Base-by-base conservation (phyloP, 2,797 vertebrate genomes). In the Labeo calbasu region DNA sequence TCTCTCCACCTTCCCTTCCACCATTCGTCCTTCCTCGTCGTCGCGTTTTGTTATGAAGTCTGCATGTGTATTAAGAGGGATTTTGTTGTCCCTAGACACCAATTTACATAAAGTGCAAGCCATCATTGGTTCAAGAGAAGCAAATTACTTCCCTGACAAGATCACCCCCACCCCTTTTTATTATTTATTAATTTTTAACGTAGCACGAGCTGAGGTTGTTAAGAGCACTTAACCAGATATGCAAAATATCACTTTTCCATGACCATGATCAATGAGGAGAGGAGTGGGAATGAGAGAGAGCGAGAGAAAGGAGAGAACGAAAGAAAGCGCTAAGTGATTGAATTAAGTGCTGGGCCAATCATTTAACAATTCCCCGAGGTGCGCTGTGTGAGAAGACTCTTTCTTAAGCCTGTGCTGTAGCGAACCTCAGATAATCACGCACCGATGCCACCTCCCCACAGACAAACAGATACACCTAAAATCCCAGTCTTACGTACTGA, bases 101-200 rank as follows among this genome's bases (percentile, higher is more conserved):
- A 97, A 98, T 98, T 98, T 99, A 94, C 96, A 99, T 99, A 97
- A 98, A 98, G 96, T 97, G 96, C 96, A 97, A 96, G 96, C 96
- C 96, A 98, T 99, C 97, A 97, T 97, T 95, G 95, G 96, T 97
- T 97, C 95, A 96, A 97, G 96, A 97, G 96, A 97, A 97, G 97
- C 96, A 98, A 97, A 98, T 98, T 97, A 98, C 96, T 97, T 97
- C 96, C 96, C 94, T 94, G 91, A 96, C 96, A 97, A 97, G 96
- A 97, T 96, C 96, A 96, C 95, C 93, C 93, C 92, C 92, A 94
- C 92, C 93, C 91, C 91, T 94, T 94, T 92, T 95, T 84, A 84
- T 95, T 95, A 95, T 95, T 95, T 94, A 92, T 93, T 93, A 91
- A 94, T 96, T 95, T 96, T 96, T 95, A 95, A 96, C 94, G 93